Conservation (phyloP, 2,888 invertebrate species). For the Anorthoa munda region DNA sequence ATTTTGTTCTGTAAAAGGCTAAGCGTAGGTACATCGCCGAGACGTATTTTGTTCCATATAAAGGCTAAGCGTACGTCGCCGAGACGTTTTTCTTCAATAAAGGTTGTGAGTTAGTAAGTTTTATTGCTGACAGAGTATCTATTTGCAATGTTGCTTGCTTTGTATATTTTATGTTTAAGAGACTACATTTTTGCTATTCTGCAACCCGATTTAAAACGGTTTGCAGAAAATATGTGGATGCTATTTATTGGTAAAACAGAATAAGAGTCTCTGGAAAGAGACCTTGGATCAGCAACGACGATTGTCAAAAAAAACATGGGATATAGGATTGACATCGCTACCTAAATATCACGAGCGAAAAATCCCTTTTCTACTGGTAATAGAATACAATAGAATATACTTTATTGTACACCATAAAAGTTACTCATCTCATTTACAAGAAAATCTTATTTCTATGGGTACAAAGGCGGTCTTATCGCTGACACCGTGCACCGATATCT, state of each 20-base stretch:
- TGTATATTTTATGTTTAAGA: conserved; percentile 1
- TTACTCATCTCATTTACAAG: no score
- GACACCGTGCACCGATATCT: no score
- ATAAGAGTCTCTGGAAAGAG: no score
- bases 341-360: no score
- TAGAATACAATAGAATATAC: no score
- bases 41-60: conserved; percentile 9
- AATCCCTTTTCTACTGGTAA: no score
- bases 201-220: not conserved
- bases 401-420: no score
- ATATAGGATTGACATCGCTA: no score
- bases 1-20: conserved; percentile 41
- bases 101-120: conserved; percentile 10
- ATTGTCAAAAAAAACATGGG: no score
- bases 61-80: conserved; percentile 4
- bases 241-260: conserved; percentile 1
- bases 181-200: not conserved
- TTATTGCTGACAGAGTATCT: conserved; percentile 20
- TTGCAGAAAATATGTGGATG: not conserved
- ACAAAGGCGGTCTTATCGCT: no score
- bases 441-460: no score
- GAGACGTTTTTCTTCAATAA: conserved; percentile 23
- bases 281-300: no score
- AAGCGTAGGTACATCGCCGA: conserved; percentile 3
- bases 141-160: conserved; percentile 14